Percentiles rank a stretch among this genome's conserved stretches.
Evolutionary conservation across 2,888 invertebrate species (phyloP).

Genomic region (Euclidia mi): DNA sequence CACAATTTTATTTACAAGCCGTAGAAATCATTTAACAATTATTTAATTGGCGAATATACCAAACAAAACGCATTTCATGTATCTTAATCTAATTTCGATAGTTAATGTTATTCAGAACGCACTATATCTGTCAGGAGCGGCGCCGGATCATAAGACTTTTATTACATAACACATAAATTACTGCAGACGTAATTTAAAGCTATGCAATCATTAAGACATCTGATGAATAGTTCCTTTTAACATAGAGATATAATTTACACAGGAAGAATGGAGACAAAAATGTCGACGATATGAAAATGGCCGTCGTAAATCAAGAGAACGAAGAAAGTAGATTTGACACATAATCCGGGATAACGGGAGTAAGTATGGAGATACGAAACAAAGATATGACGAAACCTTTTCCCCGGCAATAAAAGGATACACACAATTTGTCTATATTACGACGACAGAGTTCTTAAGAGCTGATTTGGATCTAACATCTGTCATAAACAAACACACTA

Average conservation of each 20-base stretch:
- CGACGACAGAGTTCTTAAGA: constrained; percentile 28
- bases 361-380: constrained; percentile 33
- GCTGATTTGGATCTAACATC: constrained; percentile 28
- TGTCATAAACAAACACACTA: constrained; percentile 36
- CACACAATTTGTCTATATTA: constrained; percentile 45
- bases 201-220: constrained; percentile 3
- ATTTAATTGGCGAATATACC: too few relatives aligned
- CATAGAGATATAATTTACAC: constrained; percentile 31
- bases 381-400: constrained; percentile 16
- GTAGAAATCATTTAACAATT: too few relatives aligned
- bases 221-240: constrained; percentile 18
- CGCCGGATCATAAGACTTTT: neutral
- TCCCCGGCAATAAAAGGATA: constrained; percentile 31
- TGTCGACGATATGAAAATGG: constrained; percentile 18
- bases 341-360: constrained; percentile 45
- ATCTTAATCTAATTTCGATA: too few relatives aligned
- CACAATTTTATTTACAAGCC: too few relatives aligned
- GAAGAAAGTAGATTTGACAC: constrained; percentile 50
- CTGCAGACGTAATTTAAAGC: neutral
- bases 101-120: too few relatives aligned
- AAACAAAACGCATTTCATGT: too few relatives aligned
- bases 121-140: too few relatives aligned
- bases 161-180: constrained; percentile 4
- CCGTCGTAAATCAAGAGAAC: constrained; percentile 44
- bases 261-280: constrained; percentile 6